Percentiles rank a stretch among this genome's conserved stretches.
These are phyloP conservation scores for Amblyopsis rosae DNA, from an alignment of 2,113 vertebrate genomes.

Conservation along the genomic window DNA sequence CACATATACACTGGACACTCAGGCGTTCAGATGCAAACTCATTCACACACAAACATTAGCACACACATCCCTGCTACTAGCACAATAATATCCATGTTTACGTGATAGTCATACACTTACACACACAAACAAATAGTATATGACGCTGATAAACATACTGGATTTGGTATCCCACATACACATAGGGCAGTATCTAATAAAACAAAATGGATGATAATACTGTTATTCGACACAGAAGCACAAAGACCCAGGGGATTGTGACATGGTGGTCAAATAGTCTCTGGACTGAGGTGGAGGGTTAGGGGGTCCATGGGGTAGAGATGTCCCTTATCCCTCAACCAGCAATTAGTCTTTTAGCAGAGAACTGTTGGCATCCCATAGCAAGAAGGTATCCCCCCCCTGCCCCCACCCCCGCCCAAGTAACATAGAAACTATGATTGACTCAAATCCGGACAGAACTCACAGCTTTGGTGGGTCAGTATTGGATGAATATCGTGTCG, in stretches of 20 bases:
- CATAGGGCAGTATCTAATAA: constrained; percentile 30
- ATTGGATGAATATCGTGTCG: constrained; percentile 56
- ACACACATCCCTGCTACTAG: background rate
- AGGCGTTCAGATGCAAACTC: constrained; percentile 3
- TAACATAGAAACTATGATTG: constrained; percentile 56
- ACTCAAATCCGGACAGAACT: constrained; percentile 63
- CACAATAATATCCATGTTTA: background rate
- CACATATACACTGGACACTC: constrained; percentile 11
- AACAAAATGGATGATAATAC: constrained; percentile 45
- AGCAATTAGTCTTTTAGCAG: constrained; percentile 58
- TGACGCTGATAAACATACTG: background rate
- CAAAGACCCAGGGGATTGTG: constrained; percentile 36
- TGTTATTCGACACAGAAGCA: constrained; percentile 40
- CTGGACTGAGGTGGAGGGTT: constrained; percentile 33
- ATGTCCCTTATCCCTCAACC: constrained; percentile 63
- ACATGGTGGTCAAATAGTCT: constrained; percentile 48
- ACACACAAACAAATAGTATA: constrained; percentile 12
- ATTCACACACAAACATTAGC: background rate
- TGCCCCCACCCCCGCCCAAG: constrained; percentile 53
- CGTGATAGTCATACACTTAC: constrained; percentile 12
- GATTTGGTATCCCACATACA: constrained; percentile 47
- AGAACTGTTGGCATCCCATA: constrained; percentile 68
- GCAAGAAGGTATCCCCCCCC: constrained; percentile 56
- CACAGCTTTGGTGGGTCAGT: constrained; percentile 81
- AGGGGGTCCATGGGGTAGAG: constrained; percentile 78